Percentiles rank a stretch among this genome's conserved stretches.
Conservation (phyloP, 92 coral and sea anemone species). For the Porites cylindrica region DNA sequence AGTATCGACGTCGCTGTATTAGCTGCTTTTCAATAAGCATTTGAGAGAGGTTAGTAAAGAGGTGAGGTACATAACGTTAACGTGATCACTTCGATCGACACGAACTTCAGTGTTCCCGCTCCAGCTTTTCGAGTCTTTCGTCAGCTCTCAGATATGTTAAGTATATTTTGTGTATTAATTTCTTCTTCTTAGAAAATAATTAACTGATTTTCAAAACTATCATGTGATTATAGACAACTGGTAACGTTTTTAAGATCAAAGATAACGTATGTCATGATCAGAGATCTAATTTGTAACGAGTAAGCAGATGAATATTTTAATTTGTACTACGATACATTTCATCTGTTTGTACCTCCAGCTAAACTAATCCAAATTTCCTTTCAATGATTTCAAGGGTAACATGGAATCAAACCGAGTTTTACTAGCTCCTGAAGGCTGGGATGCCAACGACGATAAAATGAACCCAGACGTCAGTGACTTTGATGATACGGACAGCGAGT, state of each 20-base stretch:
- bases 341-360: slow-evolving; percentile 1
- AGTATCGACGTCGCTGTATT: neutral
- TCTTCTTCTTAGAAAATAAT: neutral
- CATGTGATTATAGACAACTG: neutral
- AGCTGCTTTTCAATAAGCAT: neutral
- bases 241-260: neutral
- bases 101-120: slow-evolving; percentile 1
- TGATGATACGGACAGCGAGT: slow-evolving; percentile 54
- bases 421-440: slow-evolving; percentile 60
- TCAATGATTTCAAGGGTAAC: neutral
- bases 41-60: neutral
- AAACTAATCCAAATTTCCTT: slow-evolving; percentile 12
- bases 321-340: slow-evolving; percentile 31
- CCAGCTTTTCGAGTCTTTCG: neutral
- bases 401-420: slow-evolving; percentile 51
- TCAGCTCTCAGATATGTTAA: neutral
- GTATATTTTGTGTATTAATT: neutral
- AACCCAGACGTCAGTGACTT: slow-evolving; percentile 34
- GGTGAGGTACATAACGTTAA: slow-evolving; percentile 38
- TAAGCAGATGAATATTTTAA: neutral
- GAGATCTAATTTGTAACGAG: neutral
- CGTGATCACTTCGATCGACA: slow-evolving; percentile 16
- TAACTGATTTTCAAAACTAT: neutral
- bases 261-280: neutral
- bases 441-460: slow-evolving; percentile 24